Evolutionary conservation across 2,113 vertebrate species (phyloP), one percentile per base, ranked within the genome.

Genomic region (Sylvietta virens): DNA sequence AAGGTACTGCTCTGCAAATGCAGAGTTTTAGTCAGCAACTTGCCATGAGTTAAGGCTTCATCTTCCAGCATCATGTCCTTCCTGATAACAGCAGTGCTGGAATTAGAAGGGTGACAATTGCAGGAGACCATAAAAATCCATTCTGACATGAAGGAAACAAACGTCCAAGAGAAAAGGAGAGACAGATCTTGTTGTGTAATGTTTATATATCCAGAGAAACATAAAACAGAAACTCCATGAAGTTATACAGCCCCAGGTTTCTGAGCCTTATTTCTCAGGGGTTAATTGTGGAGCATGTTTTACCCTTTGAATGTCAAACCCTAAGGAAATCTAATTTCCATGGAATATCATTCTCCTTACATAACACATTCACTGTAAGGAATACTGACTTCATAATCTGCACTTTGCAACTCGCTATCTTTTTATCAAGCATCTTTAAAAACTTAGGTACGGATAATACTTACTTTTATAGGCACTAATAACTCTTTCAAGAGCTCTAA

Each of bases 11-110:
- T 85, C 50, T 70, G 50, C 27, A 88, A 80, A 48, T 11, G 23
- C 17, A 47, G 20, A 39, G 37, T 76, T 93, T 86, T 35, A 74
- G 44, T 42, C 48, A 76, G 56, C 5, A 67, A 82, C 7, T 27
- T 86, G 50, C 39, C 18, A 31, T 13, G 28, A 72, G 23, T 51
- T 70, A 70, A 86, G 56, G 47, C 30, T 74, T 83, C 35, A 56
- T 24, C 26, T 71, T 67, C 40, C 19, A n/a, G 30, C 27, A 83
- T 23, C 42, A 12, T 7, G 17, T 16, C 15, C 26, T 40, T 76
- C 37, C 65, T 57, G 35, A 6, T 18, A 94, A 50, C 1, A 0
- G 7, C 50, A 92, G 7, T 0, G 1, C 9, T 0, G 0, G n/a
- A 47, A 64, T 86, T 50, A 54, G 47, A 56, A 90, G 31, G 27